These are phyloP conservation scores for Microdon myrmicae DNA, from an alignment of 2,888 invertebrate species.

Conservation along the genomic window DNA sequence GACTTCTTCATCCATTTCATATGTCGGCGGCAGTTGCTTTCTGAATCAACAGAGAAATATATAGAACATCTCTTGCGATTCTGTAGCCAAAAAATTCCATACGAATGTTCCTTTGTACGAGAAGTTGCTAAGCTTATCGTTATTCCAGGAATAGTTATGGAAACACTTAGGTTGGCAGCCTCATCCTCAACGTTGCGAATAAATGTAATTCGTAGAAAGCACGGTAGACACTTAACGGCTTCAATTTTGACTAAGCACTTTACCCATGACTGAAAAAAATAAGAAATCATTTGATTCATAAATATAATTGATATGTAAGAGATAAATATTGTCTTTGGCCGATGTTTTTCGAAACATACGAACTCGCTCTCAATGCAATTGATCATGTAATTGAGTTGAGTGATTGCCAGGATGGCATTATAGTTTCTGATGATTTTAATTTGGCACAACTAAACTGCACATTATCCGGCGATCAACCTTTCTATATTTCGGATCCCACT, in stretches of 20 bases:
- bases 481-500: too few relatives aligned
- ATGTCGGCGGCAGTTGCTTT: constrained; percentile 62
- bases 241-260: constrained; percentile 66
- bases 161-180: constrained; percentile 57
- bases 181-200: constrained; percentile 54
- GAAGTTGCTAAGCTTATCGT: constrained; percentile 63
- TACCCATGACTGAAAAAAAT: constrained; percentile 63
- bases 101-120: constrained; percentile 64
- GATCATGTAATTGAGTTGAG: too few relatives aligned
- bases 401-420: too few relatives aligned
- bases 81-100: constrained; percentile 66
- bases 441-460: too few relatives aligned
- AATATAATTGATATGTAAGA: too few relatives aligned
- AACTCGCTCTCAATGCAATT: too few relatives aligned
- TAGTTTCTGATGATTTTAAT: too few relatives aligned
- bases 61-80: constrained; percentile 65
- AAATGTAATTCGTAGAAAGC: constrained; percentile 64
- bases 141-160: constrained; percentile 65
- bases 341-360: too few relatives aligned
- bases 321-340: too few relatives aligned
- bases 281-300: too few relatives aligned
- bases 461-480: too few relatives aligned
- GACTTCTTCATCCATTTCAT: constrained; percentile 67
- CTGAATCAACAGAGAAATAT: constrained; percentile 65
- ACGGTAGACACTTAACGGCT: constrained; percentile 66